A percentile compares a stretch with the other conserved stretches of the same genome.
These are phyloP conservation scores for Colistium nudipinnis DNA, from an alignment of 2,113 vertebrate genomes.

Conservation along the genomic window DNA sequence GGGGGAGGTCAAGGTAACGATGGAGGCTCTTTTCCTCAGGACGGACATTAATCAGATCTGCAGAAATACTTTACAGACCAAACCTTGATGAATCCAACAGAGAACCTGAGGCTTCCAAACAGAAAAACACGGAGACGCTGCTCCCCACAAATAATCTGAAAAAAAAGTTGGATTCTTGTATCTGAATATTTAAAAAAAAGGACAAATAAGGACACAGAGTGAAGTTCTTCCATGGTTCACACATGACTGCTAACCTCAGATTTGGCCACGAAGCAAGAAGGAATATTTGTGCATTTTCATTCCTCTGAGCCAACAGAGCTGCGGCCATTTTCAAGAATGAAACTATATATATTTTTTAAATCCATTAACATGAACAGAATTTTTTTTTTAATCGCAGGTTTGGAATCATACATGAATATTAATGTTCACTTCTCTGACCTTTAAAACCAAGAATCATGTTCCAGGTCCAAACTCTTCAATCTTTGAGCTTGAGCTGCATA, in stretches of 20 bases:
- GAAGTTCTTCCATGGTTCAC: neutral
- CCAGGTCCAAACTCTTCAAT: no score
- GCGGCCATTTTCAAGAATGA: no score
- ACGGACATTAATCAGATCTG: constrained; percentile 48
- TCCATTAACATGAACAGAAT: no score
- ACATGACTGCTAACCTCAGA: neutral
- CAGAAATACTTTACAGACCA: constrained; percentile 45
- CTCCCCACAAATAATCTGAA: no score
- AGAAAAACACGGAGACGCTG: neutral
- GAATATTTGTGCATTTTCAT: neutral
- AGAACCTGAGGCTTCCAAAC: neutral
- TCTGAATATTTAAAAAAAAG: neutral
- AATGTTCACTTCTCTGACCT: no score
- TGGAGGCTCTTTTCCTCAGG: constrained; percentile 31
- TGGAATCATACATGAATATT: no score
- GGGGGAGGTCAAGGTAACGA: constrained; percentile 49
- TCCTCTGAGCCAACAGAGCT: neutral
- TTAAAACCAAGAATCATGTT: no score
- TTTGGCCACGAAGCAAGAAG: neutral
- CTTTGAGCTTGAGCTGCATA: no score
- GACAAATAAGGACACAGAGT: neutral
- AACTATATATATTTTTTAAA: no score
- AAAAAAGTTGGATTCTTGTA: neutral
- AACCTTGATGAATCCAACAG: constrained; percentile 24
- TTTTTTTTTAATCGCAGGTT: no score